phyloP scores from a whole-genome alignment of 2,888 invertebrate genomes.

The Lasioglossum villosulum region DNA sequence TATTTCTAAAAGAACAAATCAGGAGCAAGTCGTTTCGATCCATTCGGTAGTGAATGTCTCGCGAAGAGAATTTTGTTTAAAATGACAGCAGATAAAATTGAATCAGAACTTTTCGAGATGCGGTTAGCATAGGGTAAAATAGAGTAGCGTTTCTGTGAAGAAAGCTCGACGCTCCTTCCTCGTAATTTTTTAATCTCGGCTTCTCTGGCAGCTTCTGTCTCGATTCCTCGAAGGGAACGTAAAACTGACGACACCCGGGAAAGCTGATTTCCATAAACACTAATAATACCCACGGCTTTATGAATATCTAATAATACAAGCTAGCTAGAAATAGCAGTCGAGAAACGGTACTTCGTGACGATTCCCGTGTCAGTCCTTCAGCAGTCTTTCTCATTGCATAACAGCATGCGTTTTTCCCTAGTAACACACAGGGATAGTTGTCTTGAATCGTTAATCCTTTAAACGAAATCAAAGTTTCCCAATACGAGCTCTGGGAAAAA shows the following conservation, averaged over 20 bases:
- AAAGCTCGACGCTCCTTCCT: not conserved
- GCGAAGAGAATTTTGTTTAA: not conserved
- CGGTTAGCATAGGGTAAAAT: not conserved
- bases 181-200: not conserved
- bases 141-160: not conserved
- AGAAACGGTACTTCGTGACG: constrained; percentile 29
- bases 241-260: not conserved
- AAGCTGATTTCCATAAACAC: not conserved
- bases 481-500: not conserved
- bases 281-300: not conserved
- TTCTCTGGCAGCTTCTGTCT: not conserved
- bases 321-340: constrained; percentile 23
- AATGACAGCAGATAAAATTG: not conserved
- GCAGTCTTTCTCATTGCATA: constrained; percentile 25
- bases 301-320: not conserved
- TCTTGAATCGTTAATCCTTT: not conserved
- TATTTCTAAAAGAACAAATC: no score
- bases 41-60: not conserved
- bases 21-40: no score
- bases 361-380: constrained; percentile 18
- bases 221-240: not conserved
- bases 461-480: not conserved
- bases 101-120: not conserved
- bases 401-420: constrained; percentile 27
- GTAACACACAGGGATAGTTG: constrained; percentile 28